Evolutionary conservation across 2,888 invertebrate genomes (phyloP), one percentile per base, ranked within the genome.

Genomic region (Suillia variegata): DNA sequence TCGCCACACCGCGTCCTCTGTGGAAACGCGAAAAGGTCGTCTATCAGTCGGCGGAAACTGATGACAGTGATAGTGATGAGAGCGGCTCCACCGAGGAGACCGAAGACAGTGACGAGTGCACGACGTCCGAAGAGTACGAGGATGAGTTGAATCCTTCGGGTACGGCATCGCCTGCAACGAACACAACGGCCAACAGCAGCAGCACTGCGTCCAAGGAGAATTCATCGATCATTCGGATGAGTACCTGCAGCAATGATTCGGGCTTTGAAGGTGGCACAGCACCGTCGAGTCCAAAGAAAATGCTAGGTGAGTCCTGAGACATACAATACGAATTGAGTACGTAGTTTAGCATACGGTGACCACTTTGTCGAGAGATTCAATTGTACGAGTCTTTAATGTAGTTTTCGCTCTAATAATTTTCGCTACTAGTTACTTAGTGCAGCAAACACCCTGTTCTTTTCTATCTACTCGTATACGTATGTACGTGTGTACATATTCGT

Each of bases 221-320:
- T 57, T 63, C 77, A n/a, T 68, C 79, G 15, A 78, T 79, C 51
- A 85, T 86, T 68, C 85, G 86, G 71, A 85, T 86, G 81, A 84
- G 88, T 74, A 92, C 91, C 63, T 90, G 91, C 73, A 92, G 92
- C 71, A 91, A 90, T 81, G 93, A 93, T 83, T 93, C 93, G 60
- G 92, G 93, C 67, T 92, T 93, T 81, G 91, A 92, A 80, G 86
- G 82, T 60, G 87, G 87, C 60, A 88, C 88, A 52, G 88, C 87
- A 58, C 88, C 88, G 38, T 85, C 86, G 62, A 88, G 87, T 70
- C 87, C 88, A 59, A 86, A 87, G 66, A 87, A 86, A 76, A 87
- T 87, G 78, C 77, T 85, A 64, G 82, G 82, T 82, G 78, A 82
- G 82, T 73, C 18, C 13, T n/a, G 2, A 15, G 15, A 10, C 26